A percentile compares a stretch with the other conserved stretches of the same genome.
Conservation (phyloP, 2,888 invertebrate genomes). For the Zeuzera pyrina region DNA sequence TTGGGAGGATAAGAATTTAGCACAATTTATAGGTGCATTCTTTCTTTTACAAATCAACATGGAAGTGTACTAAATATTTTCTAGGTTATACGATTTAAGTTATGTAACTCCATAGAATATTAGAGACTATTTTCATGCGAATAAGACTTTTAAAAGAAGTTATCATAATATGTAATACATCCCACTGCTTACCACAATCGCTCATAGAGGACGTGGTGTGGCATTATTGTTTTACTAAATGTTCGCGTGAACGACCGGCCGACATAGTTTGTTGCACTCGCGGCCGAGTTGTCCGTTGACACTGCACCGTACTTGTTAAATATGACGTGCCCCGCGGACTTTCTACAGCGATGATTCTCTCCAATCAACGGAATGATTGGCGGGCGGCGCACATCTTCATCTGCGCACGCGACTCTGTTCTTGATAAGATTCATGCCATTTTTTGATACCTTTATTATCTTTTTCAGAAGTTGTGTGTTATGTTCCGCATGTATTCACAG, state of each 20-base stretch:
- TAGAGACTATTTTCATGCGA: too few relatives aligned
- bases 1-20: too few relatives aligned
- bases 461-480: constrained; percentile 9
- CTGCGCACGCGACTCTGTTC: constrained; percentile 60
- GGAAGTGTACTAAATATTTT: too few relatives aligned
- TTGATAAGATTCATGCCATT: constrained; percentile 38
- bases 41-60: too few relatives aligned
- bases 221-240: constrained; percentile 38
- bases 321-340: constrained; percentile 29
- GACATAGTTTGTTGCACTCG: constrained; percentile 54
- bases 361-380: constrained; percentile 72
- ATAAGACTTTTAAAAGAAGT: too few relatives aligned
- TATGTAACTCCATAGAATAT: too few relatives aligned
- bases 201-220: constrained; percentile 25
- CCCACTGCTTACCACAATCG: too few relatives aligned
- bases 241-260: constrained; percentile 43
- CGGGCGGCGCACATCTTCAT: constrained; percentile 45
- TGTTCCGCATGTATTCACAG: constrained; percentile 22
- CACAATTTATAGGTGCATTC: too few relatives aligned
- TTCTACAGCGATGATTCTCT: constrained; percentile 68
- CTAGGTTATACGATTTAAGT: too few relatives aligned
- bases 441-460: constrained; percentile 11
- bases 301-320: constrained; percentile 28
- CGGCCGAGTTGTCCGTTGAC: constrained; percentile 48
- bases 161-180: too few relatives aligned